These are phyloP conservation scores for Eulemur rubriventer DNA, from an alignment of 2,797 vertebrate genomes.

Conservation along the genomic window DNA sequence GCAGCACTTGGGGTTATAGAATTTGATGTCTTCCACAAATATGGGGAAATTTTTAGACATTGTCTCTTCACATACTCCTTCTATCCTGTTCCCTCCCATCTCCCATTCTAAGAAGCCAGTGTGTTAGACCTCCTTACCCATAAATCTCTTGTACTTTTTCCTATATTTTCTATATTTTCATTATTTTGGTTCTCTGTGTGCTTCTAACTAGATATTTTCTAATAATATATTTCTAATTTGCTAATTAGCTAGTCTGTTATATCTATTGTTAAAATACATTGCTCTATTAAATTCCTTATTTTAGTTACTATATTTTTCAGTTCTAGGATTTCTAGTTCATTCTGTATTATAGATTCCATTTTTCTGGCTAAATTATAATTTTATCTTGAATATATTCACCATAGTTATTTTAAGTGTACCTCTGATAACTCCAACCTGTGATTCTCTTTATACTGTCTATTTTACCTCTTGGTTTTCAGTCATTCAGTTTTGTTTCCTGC, in stretches of 20 bases:
- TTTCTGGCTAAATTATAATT: background rate
- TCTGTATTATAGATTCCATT: background rate
- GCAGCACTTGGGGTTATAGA: background rate
- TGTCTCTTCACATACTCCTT: background rate
- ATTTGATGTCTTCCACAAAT: background rate
- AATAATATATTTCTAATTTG: background rate
- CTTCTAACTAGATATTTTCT: background rate
- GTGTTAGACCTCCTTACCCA: background rate
- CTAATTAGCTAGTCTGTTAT: background rate
- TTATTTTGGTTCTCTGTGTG: background rate
- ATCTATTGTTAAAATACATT: background rate
- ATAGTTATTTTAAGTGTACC: background rate
- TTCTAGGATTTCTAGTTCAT: background rate
- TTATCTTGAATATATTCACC: background rate
- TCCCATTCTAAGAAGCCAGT: background rate
- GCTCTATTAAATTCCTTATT: constrained; percentile 1
- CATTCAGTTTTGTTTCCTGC: background rate
- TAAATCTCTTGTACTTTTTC: background rate
- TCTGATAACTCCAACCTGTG: background rate
- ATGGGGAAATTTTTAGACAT: background rate
- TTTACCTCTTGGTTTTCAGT: background rate
- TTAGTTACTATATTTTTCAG: background rate
- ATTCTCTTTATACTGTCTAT: background rate
- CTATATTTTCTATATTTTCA: background rate
- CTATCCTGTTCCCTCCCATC: background rate